Conservation (phyloP, 2,888 invertebrate species). For the Drosophila imparisetae region DNA sequence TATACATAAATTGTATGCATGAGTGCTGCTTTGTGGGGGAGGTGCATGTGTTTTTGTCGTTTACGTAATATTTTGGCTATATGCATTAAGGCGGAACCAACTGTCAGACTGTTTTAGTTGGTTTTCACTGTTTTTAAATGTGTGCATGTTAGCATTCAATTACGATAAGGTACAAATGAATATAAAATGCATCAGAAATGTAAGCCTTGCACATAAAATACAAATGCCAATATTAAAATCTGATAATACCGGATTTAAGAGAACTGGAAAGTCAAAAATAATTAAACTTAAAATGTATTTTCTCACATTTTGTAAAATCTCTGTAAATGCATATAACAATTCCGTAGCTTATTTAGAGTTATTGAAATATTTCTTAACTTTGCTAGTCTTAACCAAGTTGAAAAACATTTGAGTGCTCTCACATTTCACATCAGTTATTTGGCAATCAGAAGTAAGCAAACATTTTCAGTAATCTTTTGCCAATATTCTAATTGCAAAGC, state of each 20-base stretch:
- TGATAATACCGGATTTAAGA: background rate
- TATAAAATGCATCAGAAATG: background rate
- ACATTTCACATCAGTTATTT: background rate
- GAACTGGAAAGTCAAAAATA: no score
- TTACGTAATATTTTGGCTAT: constrained; percentile 51
- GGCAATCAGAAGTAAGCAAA: background rate
- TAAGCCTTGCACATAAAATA: background rate
- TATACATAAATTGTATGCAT: constrained; percentile 61
- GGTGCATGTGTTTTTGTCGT: constrained; percentile 30
- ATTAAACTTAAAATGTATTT: background rate
- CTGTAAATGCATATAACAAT: background rate
- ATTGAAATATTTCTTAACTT: background rate
- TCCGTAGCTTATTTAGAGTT: background rate
- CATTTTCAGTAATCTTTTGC: background rate
- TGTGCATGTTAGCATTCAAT: constrained; percentile 3
- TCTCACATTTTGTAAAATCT: background rate
- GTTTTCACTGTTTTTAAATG: constrained; percentile 14
- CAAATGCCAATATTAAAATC: background rate
- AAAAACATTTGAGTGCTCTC: background rate
- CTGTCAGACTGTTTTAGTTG: constrained; percentile 15
- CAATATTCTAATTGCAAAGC: constrained; percentile 12
- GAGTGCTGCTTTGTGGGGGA: constrained; percentile 1
- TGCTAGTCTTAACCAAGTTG: background rate
- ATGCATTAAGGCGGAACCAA: constrained; percentile 11
- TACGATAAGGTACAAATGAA: background rate